These are phyloP conservation scores for Apantesis nais DNA, from an alignment of 2,888 invertebrate species.

Conservation along the genomic window DNA sequence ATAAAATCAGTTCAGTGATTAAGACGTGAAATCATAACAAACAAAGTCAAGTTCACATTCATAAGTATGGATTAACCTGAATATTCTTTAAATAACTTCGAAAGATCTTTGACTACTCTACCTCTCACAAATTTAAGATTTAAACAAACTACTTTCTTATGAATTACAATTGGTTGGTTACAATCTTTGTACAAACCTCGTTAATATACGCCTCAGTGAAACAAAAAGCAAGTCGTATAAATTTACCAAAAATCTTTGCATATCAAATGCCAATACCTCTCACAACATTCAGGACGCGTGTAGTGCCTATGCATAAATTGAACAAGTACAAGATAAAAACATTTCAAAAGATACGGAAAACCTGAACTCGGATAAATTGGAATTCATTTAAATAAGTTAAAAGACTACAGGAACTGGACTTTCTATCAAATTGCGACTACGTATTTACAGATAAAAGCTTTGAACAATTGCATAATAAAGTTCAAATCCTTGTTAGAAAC, in stretches of 20 bases:
- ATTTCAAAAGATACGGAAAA: not conserved
- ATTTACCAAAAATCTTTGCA: not conserved
- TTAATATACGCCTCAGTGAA: not conserved
- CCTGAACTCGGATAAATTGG: slow-evolving; percentile 2
- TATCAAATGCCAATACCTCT: not conserved
- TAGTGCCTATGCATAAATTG: slow-evolving; percentile 1
- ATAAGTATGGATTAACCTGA: too few relatives aligned
- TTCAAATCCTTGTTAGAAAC: slow-evolving; percentile 1
- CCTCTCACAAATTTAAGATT: too few relatives aligned
- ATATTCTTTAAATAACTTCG: too few relatives aligned
- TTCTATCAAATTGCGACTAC: slow-evolving; percentile 1
- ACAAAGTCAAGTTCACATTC: too few relatives aligned
- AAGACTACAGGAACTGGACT: slow-evolving; percentile 4
- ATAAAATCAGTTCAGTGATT: too few relatives aligned
- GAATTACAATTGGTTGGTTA: not conserved
- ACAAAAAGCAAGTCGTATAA: not conserved
- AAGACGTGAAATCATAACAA: too few relatives aligned
- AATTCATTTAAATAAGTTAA: slow-evolving; percentile 11
- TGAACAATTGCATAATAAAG: slow-evolving; percentile 2
- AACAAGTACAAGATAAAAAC: not conserved
- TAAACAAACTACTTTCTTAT: not conserved
- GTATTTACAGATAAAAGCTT: slow-evolving; percentile 3
- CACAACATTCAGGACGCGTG: not conserved
- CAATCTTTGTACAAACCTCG: not conserved
- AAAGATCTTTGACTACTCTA: too few relatives aligned